Conservation (phyloP, 2,888 invertebrate species). For the Aradus depressus region DNA sequence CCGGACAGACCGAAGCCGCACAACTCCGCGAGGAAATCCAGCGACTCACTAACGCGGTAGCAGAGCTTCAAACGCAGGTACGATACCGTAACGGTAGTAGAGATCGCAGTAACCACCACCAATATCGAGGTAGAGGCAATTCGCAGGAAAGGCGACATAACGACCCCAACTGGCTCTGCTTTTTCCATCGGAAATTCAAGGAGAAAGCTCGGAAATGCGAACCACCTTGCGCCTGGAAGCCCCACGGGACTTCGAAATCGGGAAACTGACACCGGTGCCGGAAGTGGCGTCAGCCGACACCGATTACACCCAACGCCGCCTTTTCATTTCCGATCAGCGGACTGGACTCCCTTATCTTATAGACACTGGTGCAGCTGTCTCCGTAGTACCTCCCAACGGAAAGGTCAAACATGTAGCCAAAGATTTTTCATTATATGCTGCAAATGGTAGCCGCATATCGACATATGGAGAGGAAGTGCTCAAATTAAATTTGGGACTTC, state of each 20-base stretch:
- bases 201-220: slow-evolving; percentile 18
- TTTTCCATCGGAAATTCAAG: slow-evolving; percentile 14
- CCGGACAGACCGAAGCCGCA: no score
- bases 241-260: slow-evolving; percentile 1
- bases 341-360: slow-evolving; percentile 3
- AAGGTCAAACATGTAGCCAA: background rate
- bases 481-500: slow-evolving; percentile 21
- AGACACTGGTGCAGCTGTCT: slow-evolving; percentile 13
- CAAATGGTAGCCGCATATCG: slow-evolving; percentile 20
- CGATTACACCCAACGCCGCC: slow-evolving; percentile 3
- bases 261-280: slow-evolving; percentile 18
- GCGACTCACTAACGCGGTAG: no score
- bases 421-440: slow-evolving; percentile 17
- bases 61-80: no score
- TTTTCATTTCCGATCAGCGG: slow-evolving; percentile 10
- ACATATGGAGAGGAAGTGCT: slow-evolving; percentile 20
- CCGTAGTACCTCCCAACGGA: background rate
- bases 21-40: no score
- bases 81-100: no score
- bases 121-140: no score
- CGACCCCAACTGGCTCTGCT: background rate
- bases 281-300: slow-evolving; percentile 19
- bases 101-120: background rate
- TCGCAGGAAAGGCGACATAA: background rate
- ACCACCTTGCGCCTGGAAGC: slow-evolving; percentile 16